phyloP scores from a whole-genome alignment of 2,113 vertebrate genomes.

The Tonatia bakeri region DNA sequence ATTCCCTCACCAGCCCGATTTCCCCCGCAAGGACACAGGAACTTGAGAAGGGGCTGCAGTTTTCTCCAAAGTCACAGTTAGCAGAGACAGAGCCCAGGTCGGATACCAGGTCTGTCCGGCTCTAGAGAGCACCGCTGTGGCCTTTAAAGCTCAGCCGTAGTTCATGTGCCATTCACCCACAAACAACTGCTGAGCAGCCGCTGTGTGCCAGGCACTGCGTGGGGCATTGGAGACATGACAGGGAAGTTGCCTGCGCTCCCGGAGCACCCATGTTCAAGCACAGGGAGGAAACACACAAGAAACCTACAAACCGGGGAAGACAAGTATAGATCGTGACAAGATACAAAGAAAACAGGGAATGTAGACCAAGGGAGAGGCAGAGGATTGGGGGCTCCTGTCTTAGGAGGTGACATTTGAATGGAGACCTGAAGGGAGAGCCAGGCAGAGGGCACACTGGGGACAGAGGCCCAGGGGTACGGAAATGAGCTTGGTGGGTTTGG shows the following conservation, averaged over 20 bases:
- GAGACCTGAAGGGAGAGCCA: neutral
- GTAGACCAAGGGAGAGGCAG: neutral
- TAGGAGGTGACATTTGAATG: neutral
- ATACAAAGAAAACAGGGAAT: neutral
- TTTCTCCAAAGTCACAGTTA: neutral
- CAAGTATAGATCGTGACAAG: neutral
- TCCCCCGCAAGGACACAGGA: neutral
- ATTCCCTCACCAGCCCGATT: neutral
- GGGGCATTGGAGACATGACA: neutral
- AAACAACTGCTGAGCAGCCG: neutral
- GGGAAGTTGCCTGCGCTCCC: neutral
- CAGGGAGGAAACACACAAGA: neutral
- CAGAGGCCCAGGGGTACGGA: neutral
- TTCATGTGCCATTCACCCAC: neutral
- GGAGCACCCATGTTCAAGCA: neutral
- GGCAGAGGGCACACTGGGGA: neutral
- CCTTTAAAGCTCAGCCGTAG: constrained; percentile 60
- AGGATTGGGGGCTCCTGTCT: neutral
- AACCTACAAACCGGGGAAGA: neutral
- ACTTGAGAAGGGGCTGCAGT: neutral
- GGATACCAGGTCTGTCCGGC: neutral
- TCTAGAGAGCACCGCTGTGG: neutral
- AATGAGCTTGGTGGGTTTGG: neutral
- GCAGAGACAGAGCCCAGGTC: neutral
- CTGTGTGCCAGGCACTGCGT: neutral